phyloP scores from a whole-genome alignment of 2,888 invertebrate genomes.

The Pachliopta kotzebuea region DNA sequence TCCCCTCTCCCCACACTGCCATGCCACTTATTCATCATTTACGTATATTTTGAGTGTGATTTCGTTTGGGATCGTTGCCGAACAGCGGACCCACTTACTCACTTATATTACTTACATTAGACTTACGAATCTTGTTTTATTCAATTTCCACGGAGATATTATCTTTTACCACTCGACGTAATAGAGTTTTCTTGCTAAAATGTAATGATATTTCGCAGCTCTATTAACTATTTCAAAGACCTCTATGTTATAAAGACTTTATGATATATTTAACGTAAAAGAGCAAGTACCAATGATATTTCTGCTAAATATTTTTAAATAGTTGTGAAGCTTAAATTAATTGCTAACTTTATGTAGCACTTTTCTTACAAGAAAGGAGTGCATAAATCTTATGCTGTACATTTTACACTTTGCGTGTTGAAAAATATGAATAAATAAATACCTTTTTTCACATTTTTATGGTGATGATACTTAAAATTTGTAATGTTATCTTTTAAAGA shows the following conservation, averaged over 20 bases:
- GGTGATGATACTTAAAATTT: background rate
- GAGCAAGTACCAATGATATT: background rate
- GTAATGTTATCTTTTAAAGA: background rate
- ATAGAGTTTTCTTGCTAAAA: constrained; percentile 54
- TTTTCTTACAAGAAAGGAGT: too few species aligned
- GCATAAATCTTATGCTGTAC: too few species aligned
- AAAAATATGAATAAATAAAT: too few species aligned
- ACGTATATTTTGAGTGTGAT: constrained; percentile 75
- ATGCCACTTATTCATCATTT: constrained; percentile 73
- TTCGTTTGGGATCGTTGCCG: constrained; percentile 67
- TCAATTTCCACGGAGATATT: constrained; percentile 65
- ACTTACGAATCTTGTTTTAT: constrained; percentile 66
- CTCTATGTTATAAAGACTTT: constrained; percentile 38
- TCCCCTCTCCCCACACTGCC: constrained; percentile 44
- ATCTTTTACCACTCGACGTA: constrained; percentile 62
- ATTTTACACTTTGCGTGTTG: too few species aligned
- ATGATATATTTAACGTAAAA: background rate
- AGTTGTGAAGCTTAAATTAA: too few species aligned
- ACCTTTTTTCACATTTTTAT: too few species aligned
- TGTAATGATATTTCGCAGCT: constrained; percentile 52
- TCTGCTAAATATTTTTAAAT: background rate
- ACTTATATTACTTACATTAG: constrained; percentile 69
- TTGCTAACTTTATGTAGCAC: too few species aligned
- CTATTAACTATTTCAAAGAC: constrained; percentile 45
- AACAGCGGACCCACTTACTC: constrained; percentile 58